Evolutionary conservation across 1,140 invertebrate genomes (phyloP), one percentile per base, ranked within the genome.

Genomic region (Drosophila eugracilis): DNA sequence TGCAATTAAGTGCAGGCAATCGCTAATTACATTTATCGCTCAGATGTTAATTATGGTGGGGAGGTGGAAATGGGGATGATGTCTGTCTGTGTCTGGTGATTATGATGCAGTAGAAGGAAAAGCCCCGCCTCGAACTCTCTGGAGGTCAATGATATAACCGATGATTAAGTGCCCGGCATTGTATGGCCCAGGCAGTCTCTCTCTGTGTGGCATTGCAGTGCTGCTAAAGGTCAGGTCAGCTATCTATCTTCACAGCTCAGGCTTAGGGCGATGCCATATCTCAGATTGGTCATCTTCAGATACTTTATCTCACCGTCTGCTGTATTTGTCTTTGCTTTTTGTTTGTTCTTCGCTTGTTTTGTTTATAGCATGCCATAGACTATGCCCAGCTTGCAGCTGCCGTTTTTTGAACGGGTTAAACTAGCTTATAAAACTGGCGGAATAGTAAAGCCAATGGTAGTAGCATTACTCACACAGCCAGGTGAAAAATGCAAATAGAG

Each of bases 11-110:
- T 70, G 57, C 75, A 75, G 78, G 69, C 80, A 77, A 70, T 63
- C 75, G 75, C 79, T 84, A 84, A 84, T 84, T 84, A 47, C 79
- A 84, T 84, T 84, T 84, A 84, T 84, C 79, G 75, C 63, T 84
- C 75, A 84, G 55, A 84, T 84, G 79, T 84, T 84, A 84, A 84
- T 84, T 84, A 84, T 79, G 58, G 63, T 45, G 42, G 75, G 41
- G 76, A 59, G 58, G 32, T 22, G 45, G 19, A 41, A 41, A 12
- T 12, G 17, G 19, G 14, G n/a, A n/a, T n/a, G n/a, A n/a, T n/a
- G n/a, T n/a, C n/a, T 12, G 41, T 14, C 14, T 22, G 36, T 62
- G 57, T 26, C 19, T 30, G 19, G 10, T 39, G 36, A n/a, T 4
- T 4, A 14, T 65, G 41, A 48, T 49, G 41, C 42, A 34, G 9